Evolutionary conservation across 2,797 vertebrate species (phyloP).

Genomic region (Heliangelus exortis): DNA sequence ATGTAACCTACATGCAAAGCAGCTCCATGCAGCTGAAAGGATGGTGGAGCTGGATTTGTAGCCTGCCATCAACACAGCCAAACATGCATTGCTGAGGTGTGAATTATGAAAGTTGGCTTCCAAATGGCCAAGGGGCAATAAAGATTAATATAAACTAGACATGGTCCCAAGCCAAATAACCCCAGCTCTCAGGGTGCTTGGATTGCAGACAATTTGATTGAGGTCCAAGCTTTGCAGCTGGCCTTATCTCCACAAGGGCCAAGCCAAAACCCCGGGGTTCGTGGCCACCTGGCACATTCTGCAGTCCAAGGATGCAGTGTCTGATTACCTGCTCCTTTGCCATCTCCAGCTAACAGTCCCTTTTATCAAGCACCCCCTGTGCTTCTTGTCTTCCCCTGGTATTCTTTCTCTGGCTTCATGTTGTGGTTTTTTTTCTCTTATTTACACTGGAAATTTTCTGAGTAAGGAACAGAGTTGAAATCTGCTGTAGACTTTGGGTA

Average conservation of each 20-base stretch:
- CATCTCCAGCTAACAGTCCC: background rate
- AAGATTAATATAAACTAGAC: constrained; percentile 44
- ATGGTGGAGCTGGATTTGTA: background rate
- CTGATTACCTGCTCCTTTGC: constrained; percentile 28
- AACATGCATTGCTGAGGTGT: background rate
- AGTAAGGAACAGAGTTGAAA: background rate
- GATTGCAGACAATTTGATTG: constrained; percentile 40
- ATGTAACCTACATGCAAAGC: background rate
- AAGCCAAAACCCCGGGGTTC: constrained; percentile 31
- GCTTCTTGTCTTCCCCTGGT: background rate
- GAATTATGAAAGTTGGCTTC: constrained; percentile 36
- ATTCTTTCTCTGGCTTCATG: background rate
- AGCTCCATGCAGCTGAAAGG: background rate
- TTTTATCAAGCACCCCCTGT: background rate
- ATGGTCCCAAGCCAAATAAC: background rate
- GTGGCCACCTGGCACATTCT: constrained; percentile 48
- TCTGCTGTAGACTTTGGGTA: background rate
- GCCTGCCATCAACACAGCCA: constrained; percentile 6
- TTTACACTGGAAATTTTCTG: background rate
- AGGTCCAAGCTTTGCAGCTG: constrained; percentile 63
- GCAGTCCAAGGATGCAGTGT: background rate
- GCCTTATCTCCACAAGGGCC: constrained; percentile 51
- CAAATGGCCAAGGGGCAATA: constrained; percentile 50
- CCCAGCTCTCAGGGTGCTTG: constrained; percentile 2
- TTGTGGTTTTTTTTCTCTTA: background rate